These are phyloP conservation scores for Acronicta aceris DNA, from an alignment of 2,888 invertebrate genomes.

Conservation along the genomic window DNA sequence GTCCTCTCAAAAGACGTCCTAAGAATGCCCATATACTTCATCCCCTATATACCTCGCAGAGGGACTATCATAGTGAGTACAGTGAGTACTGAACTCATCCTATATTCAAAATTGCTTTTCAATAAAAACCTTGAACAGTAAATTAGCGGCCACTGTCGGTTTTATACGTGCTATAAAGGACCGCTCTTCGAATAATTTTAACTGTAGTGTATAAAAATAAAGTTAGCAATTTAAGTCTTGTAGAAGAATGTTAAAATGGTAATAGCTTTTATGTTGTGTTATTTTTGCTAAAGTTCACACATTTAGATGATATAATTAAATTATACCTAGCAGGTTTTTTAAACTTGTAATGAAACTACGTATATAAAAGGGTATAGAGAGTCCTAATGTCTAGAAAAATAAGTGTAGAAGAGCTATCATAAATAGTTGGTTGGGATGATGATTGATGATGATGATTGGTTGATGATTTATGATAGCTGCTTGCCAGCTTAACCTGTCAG, in stretches of 20 bases:
- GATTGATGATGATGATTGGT: too few relatives aligned
- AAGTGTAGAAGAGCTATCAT: too few relatives aligned
- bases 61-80: not conserved
- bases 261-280: not conserved
- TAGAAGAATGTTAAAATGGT: constrained; percentile 4
- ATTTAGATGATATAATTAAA: not conserved
- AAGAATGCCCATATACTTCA: too few relatives aligned
- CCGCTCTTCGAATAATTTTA: constrained; percentile 6
- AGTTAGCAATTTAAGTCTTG: not conserved
- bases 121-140: constrained; percentile 31
- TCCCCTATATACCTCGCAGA: not conserved
- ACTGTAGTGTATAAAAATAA: constrained; percentile 5
- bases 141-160: not conserved
- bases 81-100: not conserved
- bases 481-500: too few relatives aligned
- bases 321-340: too few relatives aligned
- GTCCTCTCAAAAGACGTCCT: too few relatives aligned
- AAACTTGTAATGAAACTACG: too few relatives aligned
- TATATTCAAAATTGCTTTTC: constrained; percentile 23
- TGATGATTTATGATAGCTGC: too few relatives aligned
- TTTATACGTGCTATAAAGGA: not conserved
- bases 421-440: too few relatives aligned
- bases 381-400: too few relatives aligned
- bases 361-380: too few relatives aligned
- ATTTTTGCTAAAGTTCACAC: constrained; percentile 6